Base-by-base conservation (phyloP, 1,140 invertebrate genomes). In the Protaetia brevitarsis region DNA sequence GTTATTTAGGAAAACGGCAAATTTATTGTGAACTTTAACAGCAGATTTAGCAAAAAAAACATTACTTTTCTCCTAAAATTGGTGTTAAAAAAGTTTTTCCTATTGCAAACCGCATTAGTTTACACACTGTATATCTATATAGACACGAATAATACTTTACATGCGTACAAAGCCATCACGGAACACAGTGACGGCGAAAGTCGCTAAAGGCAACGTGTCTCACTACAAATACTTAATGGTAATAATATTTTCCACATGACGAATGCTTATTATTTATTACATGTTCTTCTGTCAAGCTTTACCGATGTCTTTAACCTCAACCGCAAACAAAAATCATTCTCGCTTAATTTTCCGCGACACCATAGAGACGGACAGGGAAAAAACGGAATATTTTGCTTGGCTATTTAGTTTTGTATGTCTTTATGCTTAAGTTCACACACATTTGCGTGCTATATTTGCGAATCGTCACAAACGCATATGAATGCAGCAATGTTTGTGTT, bases 201-300 rank as follows among this genome's bases (percentile, higher is more conserved):
- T 51, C 11, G 41, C 41, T 23, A 16, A 51, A 19, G 19, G 41
- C 19, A 23, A 51, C 16, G 37, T n/a, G 41, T 51, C 19, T 23
- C 66, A 62, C 37, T 65, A 66, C 64, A 63, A 68, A 68, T 60
- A 57, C 62, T 61, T 59, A 65, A 64, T 64, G 65, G 59, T 66
- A 69, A 69, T 69, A 69, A 69, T 62, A 66, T 69, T 69, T 62
- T 60, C 30, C 61, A 41, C 66, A 66, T 69, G 68, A 66, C 66
- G 68, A 56, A 69, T 69, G 68, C 26, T 66, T 64, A 69, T 69
- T 69, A 69, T 69, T 69, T 69, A 69, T 69, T 69, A 65, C 68
- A 66, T 64, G 65, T 69, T 66, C 63, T 60, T 69, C 68, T 69
- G 68, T 66, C 68, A 69, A 37, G 65, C 62, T 51, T 66, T 69